These are phyloP conservation scores for Oscarella lobularis DNA, from an alignment of 37 sponge, comb jelly and placozoan genomes.

Conservation along the genomic window DNA sequence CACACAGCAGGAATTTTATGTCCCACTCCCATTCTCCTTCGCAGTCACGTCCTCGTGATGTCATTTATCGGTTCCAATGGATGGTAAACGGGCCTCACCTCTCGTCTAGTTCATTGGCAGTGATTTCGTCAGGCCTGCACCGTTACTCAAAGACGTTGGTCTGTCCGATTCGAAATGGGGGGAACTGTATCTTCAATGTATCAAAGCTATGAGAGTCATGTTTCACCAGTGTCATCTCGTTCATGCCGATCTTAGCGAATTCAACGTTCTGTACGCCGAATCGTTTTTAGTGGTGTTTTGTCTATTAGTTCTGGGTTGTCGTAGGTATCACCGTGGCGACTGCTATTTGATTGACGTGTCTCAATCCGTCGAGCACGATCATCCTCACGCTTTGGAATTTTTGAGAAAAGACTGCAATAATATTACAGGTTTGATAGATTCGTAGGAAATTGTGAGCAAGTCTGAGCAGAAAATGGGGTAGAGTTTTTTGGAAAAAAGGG, in stretches of 20 bases:
- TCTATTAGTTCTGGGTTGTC: not conserved
- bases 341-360: conserved; percentile 95
- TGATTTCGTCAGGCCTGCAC: conserved; percentile 38
- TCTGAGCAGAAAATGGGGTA: not conserved
- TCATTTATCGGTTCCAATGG: conserved; percentile 82
- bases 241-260: conserved; percentile 98
- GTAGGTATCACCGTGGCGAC: conserved; percentile 38
- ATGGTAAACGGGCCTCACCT: conserved; percentile 10
- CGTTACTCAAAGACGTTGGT: conserved; percentile 70
- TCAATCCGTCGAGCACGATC: conserved; percentile 97
- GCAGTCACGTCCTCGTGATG: conserved; percentile 93
- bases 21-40: conserved; percentile 78
- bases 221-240: conserved; percentile 71
- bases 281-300: not conserved
- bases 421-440: conserved; percentile 38
- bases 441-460: not conserved
- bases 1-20: conserved; percentile 65
- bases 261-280: conserved; percentile 60
- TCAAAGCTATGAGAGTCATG: conserved; percentile 58
- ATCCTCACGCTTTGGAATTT: conserved; percentile 93
- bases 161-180: conserved; percentile 64
- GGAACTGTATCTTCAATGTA: conserved; percentile 83
- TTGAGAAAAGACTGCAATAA: conserved; percentile 90
- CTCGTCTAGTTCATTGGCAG: not conserved
- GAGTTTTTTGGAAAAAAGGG: conserved; percentile 76